phyloP scores from a whole-genome alignment of 1,140 invertebrate species.

The Camponotus vicinus region DNA sequence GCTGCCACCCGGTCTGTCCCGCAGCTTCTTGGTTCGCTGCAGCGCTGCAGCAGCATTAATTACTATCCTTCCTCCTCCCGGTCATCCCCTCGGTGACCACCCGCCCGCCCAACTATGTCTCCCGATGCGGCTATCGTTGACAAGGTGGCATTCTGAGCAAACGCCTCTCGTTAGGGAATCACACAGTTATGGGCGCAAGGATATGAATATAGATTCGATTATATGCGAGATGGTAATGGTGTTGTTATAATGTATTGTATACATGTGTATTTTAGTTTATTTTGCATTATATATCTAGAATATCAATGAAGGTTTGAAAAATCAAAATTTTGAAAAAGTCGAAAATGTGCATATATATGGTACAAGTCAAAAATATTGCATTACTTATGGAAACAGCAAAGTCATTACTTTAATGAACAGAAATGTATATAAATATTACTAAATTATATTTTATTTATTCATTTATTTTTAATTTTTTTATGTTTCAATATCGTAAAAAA shows the following conservation, averaged over 20 bases:
- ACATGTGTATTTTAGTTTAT: background rate
- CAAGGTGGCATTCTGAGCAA: conserved; percentile 52
- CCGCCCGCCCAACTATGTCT: conserved; percentile 40
- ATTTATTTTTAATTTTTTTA: no score
- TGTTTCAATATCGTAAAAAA: no score
- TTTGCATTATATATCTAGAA: background rate
- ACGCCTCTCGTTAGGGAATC: conserved; percentile 46
- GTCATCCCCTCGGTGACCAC: conserved; percentile 18
- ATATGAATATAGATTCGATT: background rate
- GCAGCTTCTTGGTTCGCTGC: conserved; percentile 67
- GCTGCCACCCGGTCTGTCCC: conserved; percentile 39
- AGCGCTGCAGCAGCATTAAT: conserved; percentile 71
- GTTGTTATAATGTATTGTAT: background rate
- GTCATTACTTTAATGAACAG: no score
- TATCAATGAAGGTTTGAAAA: background rate
- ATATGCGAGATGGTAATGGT: background rate
- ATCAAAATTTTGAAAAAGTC: background rate
- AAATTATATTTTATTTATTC: no score
- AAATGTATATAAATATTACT: no score
- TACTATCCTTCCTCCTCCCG: conserved; percentile 55
- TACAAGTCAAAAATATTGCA: no score
- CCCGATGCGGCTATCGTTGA: conserved; percentile 49
- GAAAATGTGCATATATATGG: background rate
- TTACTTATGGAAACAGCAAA: no score
- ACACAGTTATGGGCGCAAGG: conserved; percentile 5